Evolutionary conservation across 2,888 invertebrate species (phyloP), one percentile per base, ranked within the genome.

Genomic region (Allacma fusca): DNA sequence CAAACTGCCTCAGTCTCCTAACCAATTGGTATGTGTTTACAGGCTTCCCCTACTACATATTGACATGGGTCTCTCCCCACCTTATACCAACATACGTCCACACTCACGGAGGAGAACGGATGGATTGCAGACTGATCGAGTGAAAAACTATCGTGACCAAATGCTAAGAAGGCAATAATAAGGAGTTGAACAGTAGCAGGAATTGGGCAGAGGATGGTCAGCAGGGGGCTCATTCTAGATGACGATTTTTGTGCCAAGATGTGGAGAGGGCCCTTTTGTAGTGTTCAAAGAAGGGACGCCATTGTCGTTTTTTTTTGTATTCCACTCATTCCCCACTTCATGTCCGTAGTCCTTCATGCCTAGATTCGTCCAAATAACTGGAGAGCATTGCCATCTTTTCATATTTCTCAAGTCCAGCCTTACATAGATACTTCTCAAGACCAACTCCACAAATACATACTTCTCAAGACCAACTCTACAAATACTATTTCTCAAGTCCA

Each of bases 121-220:
- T 50, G 24, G 70, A 44, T 44, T 21, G 26, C 44, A 24, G 70
- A 44, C 44, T 43, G 62, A 24, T 23, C 24, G 44, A 44, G 50
- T 44, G 44, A 70, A 70, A 44, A 28, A 64, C 34, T 75, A 70
- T 79, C 79, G 79, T 79, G 79, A 76, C 74, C 79, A 76, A 74
- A 79, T 73, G 79, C 79, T 79, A 73, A 79, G 79, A 76, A 43
- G 70, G 44, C 50, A 64, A 73, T 79, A 76, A 79, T 79, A 65
- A 69, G 43, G 64, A 74, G 70, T 79, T 71, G 78, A 79, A 78
- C 77, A 79, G 79, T 78, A 78, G 79, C 78, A 75, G 75, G 79
- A 78, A 79, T 74, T 79, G 72, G 79, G 75, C 68, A 73, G 64
- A 79, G 70, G 71, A 77, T 72, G 57, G 29, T n/a, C 75, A 34